Evolutionary conservation across 2,888 invertebrate species (phyloP), one percentile per base, ranked within the genome.

Genomic region (Plagodis pulveraria): DNA sequence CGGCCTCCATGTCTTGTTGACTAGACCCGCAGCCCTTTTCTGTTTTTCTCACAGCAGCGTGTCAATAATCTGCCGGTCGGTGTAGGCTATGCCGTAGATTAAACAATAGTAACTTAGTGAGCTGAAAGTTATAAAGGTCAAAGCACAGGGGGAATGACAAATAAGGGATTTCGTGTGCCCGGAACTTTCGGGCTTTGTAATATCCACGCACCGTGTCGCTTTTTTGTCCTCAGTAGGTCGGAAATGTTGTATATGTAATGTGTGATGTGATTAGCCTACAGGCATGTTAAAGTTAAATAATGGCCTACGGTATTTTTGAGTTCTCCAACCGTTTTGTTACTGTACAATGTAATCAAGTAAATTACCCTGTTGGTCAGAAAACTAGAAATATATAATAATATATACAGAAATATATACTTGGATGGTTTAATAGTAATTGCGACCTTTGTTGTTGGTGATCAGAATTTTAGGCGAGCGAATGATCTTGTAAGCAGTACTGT

Each of bases 71-170:
- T 50, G 53, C 12, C 58, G 2, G 48, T 10, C 35, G 54, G 50
- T 52, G 52, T 50, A 58, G 33, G 22, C 33, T 9, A 22, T 51
- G 45, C 46, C 11, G 35, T 34, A 11, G 22, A 22, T 22, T 22
- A 22, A 22, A 22, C 4, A 22, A 22, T 22, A 22, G 22, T 22
- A 22, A 22, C 22, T 22, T 22, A 4, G 42, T 52, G 53, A 54
- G 49, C 45, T 45, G 52, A 59, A 64, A 67, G 61, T 63, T 64
- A 45, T 47, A 60, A 61, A 65, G 65, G 68, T 65, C 70, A 63
- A 47, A 58, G 56, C 61, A 63, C 56, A 63, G 60, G 64, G 65
- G 48, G 51, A 58, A 65, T 67, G 67, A 63, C 63, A 67, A 67
- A 67, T 67, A 65, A 67, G 67, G 67, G 65, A 53, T 56, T 36